Conservation (phyloP, 1,140 invertebrate genomes). For the Periplaneta americana region DNA sequence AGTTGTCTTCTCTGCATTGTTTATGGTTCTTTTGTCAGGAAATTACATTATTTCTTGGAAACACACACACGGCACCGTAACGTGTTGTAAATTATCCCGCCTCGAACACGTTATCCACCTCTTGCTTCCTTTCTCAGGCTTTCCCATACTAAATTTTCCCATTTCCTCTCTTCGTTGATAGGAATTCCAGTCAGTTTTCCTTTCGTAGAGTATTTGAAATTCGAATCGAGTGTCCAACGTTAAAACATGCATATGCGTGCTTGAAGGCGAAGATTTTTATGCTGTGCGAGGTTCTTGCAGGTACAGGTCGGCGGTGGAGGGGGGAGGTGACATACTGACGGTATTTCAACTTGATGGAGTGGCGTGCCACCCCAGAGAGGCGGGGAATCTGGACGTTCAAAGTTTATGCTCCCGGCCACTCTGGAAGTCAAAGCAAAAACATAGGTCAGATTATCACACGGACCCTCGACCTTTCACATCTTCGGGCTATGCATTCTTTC, state of each 20-base stretch:
- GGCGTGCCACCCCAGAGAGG: background rate
- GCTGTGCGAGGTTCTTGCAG: background rate
- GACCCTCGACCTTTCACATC: no score
- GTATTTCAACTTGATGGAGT: background rate
- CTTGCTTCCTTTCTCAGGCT: background rate
- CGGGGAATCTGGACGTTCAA: background rate
- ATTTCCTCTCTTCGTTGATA: background rate
- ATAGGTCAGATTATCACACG: no score
- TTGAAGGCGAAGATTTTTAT: background rate
- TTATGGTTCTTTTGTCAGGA: background rate
- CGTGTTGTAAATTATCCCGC: background rate
- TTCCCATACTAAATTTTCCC: background rate
- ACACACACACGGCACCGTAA: background rate
- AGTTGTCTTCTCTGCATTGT: background rate
- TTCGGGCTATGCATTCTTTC: no score
- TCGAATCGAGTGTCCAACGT: background rate
- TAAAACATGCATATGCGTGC: background rate
- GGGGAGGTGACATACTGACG: background rate
- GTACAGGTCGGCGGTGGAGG: no score
- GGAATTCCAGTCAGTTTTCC: background rate
- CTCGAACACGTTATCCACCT: background rate
- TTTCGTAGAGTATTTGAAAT: background rate
- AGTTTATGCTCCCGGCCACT: background rate
- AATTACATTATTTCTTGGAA: background rate
- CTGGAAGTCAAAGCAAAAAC: background rate